Percentiles rank a stretch among this genome's conserved stretches.
Conservation (phyloP, 2,797 vertebrate species). For the Propithecus deckenii region DNA sequence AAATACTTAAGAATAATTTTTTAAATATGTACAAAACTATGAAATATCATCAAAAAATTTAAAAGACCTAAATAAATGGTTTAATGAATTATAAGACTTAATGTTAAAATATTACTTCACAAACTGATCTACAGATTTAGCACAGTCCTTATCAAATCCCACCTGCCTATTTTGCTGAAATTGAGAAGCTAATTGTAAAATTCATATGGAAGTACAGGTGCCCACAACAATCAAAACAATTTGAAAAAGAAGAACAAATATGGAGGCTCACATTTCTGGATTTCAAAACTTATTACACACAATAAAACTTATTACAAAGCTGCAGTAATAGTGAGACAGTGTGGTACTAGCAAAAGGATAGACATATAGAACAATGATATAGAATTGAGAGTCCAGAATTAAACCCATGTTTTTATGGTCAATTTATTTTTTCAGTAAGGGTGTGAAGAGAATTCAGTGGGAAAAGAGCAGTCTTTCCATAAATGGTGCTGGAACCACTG, state of each 20-base stretch:
- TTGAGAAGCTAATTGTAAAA: not conserved
- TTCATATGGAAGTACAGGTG: not conserved
- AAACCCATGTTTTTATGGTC: not conserved
- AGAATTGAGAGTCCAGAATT: not conserved
- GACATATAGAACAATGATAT: not conserved
- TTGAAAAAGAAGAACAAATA: not conserved
- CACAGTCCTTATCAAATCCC: not conserved
- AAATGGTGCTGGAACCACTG: not conserved
- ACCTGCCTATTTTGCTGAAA: not conserved
- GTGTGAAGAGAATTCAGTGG: not conserved
- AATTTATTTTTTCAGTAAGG: not conserved
- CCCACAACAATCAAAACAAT: not conserved
- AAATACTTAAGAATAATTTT: not conserved
- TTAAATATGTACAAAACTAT: not conserved
- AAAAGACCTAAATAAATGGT: not conserved
- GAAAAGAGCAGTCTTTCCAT: not conserved
- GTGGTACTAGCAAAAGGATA: not conserved
- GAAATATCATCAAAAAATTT: not conserved
- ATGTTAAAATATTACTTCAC: not conserved
- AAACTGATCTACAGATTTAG: not conserved
- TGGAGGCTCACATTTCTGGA: not conserved
- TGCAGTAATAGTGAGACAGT: not conserved
- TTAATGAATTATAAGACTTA: not conserved
- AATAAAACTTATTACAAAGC: not conserved
- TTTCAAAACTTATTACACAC: not conserved